phyloP scores from a whole-genome alignment of 1,140 invertebrate genomes.

The Caerostris extrusa region DNA sequence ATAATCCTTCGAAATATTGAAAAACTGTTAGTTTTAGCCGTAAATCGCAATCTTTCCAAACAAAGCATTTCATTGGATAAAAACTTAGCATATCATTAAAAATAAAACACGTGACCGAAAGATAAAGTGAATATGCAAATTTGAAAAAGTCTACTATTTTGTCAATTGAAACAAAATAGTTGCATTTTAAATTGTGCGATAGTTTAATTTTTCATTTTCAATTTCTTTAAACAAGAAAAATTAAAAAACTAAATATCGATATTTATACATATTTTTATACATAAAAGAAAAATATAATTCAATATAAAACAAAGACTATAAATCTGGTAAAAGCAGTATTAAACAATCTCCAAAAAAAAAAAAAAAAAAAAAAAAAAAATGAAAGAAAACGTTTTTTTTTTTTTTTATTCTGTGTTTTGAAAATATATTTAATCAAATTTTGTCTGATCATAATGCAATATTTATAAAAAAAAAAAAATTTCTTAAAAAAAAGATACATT shows the following conservation, averaged over 20 bases:
- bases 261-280: not conserved
- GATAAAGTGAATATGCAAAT: not conserved
- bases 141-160: not conserved
- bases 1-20: too few relatives aligned
- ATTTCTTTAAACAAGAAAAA: not conserved
- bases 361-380: too few relatives aligned
- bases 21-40: not conserved
- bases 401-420: too few relatives aligned
- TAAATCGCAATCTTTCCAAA: not conserved
- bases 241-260: not conserved
- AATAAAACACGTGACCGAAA: not conserved
- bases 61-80: not conserved
- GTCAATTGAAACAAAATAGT: not conserved
- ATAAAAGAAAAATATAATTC: too few relatives aligned
- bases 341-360: too few relatives aligned
- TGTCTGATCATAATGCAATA: too few relatives aligned
- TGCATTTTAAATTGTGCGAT: not conserved
- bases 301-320: not conserved
- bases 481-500: too few relatives aligned
- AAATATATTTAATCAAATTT: too few relatives aligned
- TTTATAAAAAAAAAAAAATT: too few relatives aligned
- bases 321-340: not conserved
- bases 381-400: too few relatives aligned
- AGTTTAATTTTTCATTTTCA: not conserved
- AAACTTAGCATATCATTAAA: conserved; percentile 4